Evolutionary conservation across 2,113 vertebrate species (phyloP), one percentile per base, ranked within the genome.

Genomic region (Ophthalmolycus amberensis): DNA sequence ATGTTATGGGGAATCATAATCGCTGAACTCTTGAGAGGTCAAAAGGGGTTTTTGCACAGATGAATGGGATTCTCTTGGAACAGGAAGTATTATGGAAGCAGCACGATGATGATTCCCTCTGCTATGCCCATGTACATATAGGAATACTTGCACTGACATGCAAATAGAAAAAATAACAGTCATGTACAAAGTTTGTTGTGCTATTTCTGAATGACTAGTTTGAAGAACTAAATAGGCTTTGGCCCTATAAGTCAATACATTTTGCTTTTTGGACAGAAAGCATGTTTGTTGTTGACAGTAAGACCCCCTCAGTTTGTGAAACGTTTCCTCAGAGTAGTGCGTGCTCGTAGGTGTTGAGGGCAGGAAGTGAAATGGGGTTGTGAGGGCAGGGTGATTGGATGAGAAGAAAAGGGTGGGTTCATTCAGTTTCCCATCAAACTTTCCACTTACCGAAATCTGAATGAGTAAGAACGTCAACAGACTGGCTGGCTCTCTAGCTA

Each of bases 381-480:
- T 59, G 74, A 88, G 80, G 70, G 70, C 76, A 84, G 74, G 77
- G 84, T 79, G 64, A 83, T 77, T 85, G 56, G 59, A 77, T 74
- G 67, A 70, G 58, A 70, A 88, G 77, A 91, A 79, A 85, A 58
- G 71, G 79, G 71, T 32, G 85, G 80, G 75, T 85, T 91, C 80
- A 83, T 85, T 86, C 77, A 69, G 54, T 83, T 90, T 89, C 87
- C 82, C 80, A 80, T 78, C 84, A 92, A 87, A 85, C 75, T 79
- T 88, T 87, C 89, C 86, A 90, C 80, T 93, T 93, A 89, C 86
- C 77, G 89, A 89, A 92, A 90, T 60, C 62, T 62, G 79, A 88
- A 75, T 72, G 66, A 68, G 77, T 56, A 27, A 79, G 75, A 25
- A 78, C 50, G 68, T 91, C 81, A 88, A 71, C 78, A 91, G 83